Base-by-base conservation (phyloP, 2,797 vertebrate species). In the Thalassophryne amazonica region DNA sequence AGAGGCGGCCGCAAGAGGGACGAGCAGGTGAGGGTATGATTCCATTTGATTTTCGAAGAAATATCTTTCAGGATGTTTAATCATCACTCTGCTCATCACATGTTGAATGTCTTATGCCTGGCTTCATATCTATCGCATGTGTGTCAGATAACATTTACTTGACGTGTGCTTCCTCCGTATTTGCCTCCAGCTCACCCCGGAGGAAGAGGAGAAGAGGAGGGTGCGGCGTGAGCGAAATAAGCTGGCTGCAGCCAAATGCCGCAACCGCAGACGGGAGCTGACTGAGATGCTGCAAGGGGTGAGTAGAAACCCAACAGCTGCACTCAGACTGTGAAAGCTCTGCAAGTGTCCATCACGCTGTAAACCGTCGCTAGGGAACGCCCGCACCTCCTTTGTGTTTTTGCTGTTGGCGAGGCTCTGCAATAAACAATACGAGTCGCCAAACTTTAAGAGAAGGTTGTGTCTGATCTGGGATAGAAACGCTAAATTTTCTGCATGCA, bases 151-250 rank as follows among this genome's bases (percentile, higher is more conserved):
- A 19, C 45, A n/a, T n/a, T n/a, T n/a, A n/a, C n/a, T n/a, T n/a
- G n/a, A 0, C 21, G 41, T n/a, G 24, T n/a, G 34, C n/a, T 1
- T 13, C 21, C 7, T 16, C 8, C 39, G 32, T 63, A 13, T 34
- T 78, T 27, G 17, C 19, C 36, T 42, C 41, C 2, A 99, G 97
- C 90, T 99, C 58, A 95, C 94, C 17, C 97, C 97, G 0, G 97
- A 99, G 73, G 97, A 99, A 86, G 97, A 99, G 65, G 97, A 99
- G 89, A 99, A 98, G 60, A 83, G 97, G 67, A 92, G 96, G 63
- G 94, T 99, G 82, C 92, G 97, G 65, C 93, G 97, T 50, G 97
- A 99, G 85, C 93, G 97, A 86, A 99, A 99, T 87, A 98, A 98
- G 80, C 77, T 99, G 71, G 97, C 97, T 1, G 97, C 97, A 3